Percentiles rank a stretch among this genome's conserved stretches.
phyloP scores from a whole-genome alignment of 2,113 vertebrate species.

The Cyrtonyx montezumae region DNA sequence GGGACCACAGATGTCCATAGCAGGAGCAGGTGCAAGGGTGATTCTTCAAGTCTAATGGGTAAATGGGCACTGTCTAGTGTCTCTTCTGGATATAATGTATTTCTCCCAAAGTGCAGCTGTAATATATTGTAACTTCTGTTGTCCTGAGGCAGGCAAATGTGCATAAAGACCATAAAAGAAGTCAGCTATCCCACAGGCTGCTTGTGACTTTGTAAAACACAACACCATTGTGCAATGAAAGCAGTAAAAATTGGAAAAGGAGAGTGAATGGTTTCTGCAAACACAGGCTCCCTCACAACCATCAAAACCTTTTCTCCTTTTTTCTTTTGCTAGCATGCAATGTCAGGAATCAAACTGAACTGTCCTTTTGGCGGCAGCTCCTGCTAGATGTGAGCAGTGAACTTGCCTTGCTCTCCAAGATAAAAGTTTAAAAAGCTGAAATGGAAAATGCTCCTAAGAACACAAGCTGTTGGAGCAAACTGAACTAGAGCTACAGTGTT shows the following conservation, averaged over 20 bases:
- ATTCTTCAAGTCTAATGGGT: not conserved
- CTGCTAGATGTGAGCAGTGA: slow-evolving; percentile 19
- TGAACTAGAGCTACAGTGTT: not conserved
- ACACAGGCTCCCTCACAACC: not conserved
- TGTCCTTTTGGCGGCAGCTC: not conserved
- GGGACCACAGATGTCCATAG: not conserved
- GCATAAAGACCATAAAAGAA: not conserved
- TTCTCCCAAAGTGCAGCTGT: not conserved
- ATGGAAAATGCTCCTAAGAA: not conserved
- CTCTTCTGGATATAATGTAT: not conserved
- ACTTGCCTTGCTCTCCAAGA: not conserved
- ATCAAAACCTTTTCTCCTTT: not conserved
- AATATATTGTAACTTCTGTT: not conserved
- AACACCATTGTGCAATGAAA: not conserved
- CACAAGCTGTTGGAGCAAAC: not conserved
- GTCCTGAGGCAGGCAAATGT: not conserved
- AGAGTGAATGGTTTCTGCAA: not conserved
- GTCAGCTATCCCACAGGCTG: not conserved
- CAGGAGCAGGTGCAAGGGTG: not conserved
- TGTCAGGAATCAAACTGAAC: slow-evolving; percentile 33
- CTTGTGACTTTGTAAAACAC: not conserved
- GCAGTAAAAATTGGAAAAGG: not conserved
- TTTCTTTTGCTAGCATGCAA: not conserved
- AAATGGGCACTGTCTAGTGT: not conserved
- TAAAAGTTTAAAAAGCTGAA: not conserved